Base-by-base conservation (phyloP, 2,113 vertebrate species). In the Oryzias curvinotus region DNA sequence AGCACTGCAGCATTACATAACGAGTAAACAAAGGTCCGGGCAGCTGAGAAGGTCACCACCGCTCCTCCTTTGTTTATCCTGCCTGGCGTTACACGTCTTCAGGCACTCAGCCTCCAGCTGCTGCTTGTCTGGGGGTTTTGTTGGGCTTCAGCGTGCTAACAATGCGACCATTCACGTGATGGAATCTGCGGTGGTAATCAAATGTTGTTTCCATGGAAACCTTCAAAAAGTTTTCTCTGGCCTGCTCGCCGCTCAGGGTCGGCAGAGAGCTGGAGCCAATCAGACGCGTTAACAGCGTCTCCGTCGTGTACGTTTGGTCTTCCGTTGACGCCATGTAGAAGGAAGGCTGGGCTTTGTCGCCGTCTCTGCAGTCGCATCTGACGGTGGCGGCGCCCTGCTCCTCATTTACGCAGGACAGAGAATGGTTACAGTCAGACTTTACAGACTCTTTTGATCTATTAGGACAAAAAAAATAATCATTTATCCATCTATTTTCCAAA, bases 121-220 rank as follows among this genome's bases (percentile, higher is more conserved):
- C n/a, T 18, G 47, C 12, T 47, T 18, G n/a, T 8, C 46, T 1
- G 13, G 10, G 3, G 4, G 14, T 36, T 19, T 17, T 25, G n/a
- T 28, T 46, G 4, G 56, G 45, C 41, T 52, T 46, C 51, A 28
- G n/a, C 25, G 52, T 7, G 44, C 8, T 18, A 28, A 49, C 69
- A 71, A 42, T 46, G 42, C 5, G 6, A 12, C n/a, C 19, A 17
- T 18, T 48, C n/a, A 42, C 46, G 49, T 51, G 36, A 15, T 3
- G n/a, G 16, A 50, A 53, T 21, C 43, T 46, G n/a, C 26, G 56
- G 66, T 73, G 19, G n/a, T 47, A 41, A 57, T 73, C 57, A 52
- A 55, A 73, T 61, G 15, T 54, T 25, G 45, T 69, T 61, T 18
- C 71, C 57, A 62, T 46, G 52, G 52, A n/a, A 45, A 73, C 57